Percentiles rank a stretch among this genome's conserved stretches.
phyloP scores from a whole-genome alignment of 2,888 invertebrate species.

The Argyresthia goedartella region DNA sequence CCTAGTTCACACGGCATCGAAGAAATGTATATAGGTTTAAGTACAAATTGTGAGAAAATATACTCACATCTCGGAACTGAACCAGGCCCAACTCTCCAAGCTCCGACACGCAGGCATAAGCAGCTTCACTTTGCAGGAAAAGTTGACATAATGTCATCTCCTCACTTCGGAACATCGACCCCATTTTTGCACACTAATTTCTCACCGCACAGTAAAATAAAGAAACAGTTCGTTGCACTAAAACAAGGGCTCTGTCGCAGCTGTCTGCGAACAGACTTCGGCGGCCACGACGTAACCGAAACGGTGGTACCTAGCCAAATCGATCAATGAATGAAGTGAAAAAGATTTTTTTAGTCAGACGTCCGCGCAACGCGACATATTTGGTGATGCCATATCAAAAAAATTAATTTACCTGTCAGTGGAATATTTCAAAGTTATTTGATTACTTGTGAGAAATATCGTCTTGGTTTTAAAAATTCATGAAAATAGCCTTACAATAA shows the following conservation, averaged over 20 bases:
- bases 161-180: slow-evolving; percentile 95
- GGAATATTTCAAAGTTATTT: neutral
- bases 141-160: slow-evolving; percentile 99
- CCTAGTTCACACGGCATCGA: no score
- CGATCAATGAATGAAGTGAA: slow-evolving; percentile 38
- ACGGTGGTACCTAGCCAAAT: slow-evolving; percentile 27
- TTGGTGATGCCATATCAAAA: slow-evolving; percentile 21
- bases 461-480: no score
- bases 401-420: neutral
- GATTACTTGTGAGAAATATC: neutral
- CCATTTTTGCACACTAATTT: slow-evolving; percentile 71
- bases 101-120: slow-evolving; percentile 98
- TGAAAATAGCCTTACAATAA: no score
- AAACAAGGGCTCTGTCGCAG: slow-evolving; percentile 42
- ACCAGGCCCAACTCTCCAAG: slow-evolving; percentile 97
- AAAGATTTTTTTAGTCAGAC: slow-evolving; percentile 2
- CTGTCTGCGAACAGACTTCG: slow-evolving; percentile 55
- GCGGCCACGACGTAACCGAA: slow-evolving; percentile 57
- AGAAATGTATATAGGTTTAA: no score
- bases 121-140: slow-evolving; percentile 98
- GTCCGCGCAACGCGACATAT: slow-evolving; percentile 28
- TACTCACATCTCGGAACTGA: slow-evolving; percentile 94
- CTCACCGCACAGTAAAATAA: slow-evolving; percentile 30
- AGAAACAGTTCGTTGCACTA: slow-evolving; percentile 24
- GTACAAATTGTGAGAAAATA: slow-evolving; percentile 1